phyloP scores from a whole-genome alignment of 53 echinoderm and acorn worm genomes.

The Holothuria leucospilota region DNA sequence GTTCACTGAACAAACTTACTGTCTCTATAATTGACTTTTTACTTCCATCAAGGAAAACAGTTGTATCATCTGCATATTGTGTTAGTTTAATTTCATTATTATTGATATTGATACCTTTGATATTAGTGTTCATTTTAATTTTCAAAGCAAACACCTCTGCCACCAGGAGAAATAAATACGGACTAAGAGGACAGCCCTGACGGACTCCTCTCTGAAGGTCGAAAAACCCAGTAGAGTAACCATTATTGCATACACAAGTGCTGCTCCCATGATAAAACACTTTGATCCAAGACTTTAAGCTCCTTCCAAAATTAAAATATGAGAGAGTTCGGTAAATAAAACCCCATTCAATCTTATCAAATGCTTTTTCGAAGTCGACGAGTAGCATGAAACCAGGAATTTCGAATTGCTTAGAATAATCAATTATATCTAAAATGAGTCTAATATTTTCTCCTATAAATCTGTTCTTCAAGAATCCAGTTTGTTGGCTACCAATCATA shows the following conservation, averaged over 20 bases:
- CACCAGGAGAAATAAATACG: constrained; percentile 49
- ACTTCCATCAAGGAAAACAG: neutral
- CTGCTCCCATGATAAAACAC: constrained; percentile 38
- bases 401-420: constrained; percentile 18
- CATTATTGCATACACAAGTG: constrained; percentile 52
- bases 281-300: constrained; percentile 21
- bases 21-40: neutral
- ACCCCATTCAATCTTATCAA: constrained; percentile 38
- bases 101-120: neutral
- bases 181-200: constrained; percentile 40
- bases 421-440: constrained; percentile 46
- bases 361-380: constrained; percentile 34
- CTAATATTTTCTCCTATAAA: constrained; percentile 63
- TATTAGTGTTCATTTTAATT: neutral
- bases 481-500: constrained; percentile 58
- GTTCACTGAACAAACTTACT: neutral
- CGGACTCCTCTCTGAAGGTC: neutral
- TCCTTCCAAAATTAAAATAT: constrained; percentile 45
- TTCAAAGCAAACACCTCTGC: constrained; percentile 36
- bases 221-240: constrained; percentile 31
- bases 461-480: constrained; percentile 56
- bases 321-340: constrained; percentile 26
- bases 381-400: constrained; percentile 36
- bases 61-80: constrained; percentile 22
- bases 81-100: neutral